Conservation (phyloP, 2,113 vertebrate genomes). For the Apaloderma vittatum region DNA sequence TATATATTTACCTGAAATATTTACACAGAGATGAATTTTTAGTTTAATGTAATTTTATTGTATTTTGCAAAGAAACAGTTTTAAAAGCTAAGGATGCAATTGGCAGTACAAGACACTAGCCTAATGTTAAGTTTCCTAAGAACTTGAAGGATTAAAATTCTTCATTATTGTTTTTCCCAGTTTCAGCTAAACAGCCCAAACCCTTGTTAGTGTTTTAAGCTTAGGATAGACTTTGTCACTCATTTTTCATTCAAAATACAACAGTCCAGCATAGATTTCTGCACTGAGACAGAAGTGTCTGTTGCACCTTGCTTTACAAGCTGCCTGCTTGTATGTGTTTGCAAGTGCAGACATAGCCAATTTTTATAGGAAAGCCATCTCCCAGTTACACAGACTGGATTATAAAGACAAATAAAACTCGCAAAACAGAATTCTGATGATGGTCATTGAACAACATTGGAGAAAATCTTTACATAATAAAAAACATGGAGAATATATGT, state of each 20-base stretch:
- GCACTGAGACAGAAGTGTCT: background rate
- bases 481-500: background rate
- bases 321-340: background rate
- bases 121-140: background rate
- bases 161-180: background rate
- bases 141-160: background rate
- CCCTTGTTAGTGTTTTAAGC: background rate
- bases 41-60: background rate
- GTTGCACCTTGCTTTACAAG: background rate
- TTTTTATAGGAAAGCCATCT: background rate
- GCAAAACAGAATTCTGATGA: background rate
- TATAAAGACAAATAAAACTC: background rate
- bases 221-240: background rate
- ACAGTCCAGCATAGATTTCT: background rate
- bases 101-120: background rate
- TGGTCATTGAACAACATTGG: background rate
- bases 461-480: background rate
- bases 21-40: background rate
- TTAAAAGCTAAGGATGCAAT: background rate
- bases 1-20: background rate
- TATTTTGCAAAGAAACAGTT: background rate
- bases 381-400: background rate
- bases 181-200: too few species aligned
- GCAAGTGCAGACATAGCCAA: background rate
- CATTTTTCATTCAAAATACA: background rate